phyloP scores from a whole-genome alignment of 2,888 invertebrate genomes.

The Zygogramma bicolorata region DNA sequence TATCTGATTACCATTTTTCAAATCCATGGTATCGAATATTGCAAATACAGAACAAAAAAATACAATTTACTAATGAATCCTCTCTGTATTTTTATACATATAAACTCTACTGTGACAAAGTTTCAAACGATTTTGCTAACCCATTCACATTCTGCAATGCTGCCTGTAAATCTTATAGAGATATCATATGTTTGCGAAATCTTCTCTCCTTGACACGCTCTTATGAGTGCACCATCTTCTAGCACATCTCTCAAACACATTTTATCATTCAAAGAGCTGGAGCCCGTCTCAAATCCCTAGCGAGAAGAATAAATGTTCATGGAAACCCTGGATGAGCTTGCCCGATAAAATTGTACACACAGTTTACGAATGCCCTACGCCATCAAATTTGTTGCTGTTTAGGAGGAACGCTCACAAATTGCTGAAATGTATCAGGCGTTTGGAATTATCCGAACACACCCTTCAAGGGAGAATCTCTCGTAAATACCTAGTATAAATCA shows the following conservation, averaged over 20 bases:
- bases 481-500: too few species aligned
- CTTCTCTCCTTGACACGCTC: too few species aligned
- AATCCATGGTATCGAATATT: too few species aligned
- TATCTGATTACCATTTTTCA: too few species aligned
- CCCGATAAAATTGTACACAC: background rate
- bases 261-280: background rate
- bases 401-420: background rate
- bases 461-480: background rate
- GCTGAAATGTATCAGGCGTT: background rate
- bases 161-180: background rate
- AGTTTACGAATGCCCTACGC: background rate
- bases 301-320: background rate
- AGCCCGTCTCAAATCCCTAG: background rate
- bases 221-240: too few species aligned
- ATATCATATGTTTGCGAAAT: background rate
- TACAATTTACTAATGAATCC: too few species aligned
- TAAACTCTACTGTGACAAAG: too few species aligned
- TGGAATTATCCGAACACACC: background rate
- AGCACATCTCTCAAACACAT: background rate
- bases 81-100: too few species aligned
- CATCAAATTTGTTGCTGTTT: background rate
- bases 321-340: background rate
- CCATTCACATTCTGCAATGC: too few species aligned
- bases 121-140: too few species aligned
- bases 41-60: too few species aligned